A percentile compares a stretch with the other conserved stretches of the same genome.
These are phyloP conservation scores for Torymus tubicola DNA, from an alignment of 2,888 invertebrate species.

Conservation along the genomic window DNA sequence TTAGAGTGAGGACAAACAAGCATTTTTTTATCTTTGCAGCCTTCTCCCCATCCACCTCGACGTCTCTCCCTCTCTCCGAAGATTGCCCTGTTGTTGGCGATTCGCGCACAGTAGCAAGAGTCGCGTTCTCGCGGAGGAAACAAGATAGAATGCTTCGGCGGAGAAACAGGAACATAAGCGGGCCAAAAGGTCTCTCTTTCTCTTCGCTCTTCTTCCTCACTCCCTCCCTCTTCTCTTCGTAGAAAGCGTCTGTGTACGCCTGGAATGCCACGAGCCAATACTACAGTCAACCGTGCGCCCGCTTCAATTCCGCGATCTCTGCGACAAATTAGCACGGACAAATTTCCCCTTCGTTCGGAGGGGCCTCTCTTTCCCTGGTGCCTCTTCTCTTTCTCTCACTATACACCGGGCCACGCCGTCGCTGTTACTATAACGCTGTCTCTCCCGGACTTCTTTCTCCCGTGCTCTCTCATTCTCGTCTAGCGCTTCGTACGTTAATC, in stretches of 20 bases:
- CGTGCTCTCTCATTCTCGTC: slow-evolving; percentile 45
- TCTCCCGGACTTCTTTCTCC: not conserved
- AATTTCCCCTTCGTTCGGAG: slow-evolving; percentile 66
- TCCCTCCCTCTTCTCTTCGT: slow-evolving; percentile 50
- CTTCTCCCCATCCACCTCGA: not conserved
- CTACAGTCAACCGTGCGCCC: slow-evolving; percentile 60
- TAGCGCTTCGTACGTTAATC: slow-evolving; percentile 46
- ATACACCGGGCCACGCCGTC: too few relatives aligned
- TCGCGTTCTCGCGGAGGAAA: slow-evolving; percentile 59
- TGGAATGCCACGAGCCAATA: slow-evolving; percentile 64
- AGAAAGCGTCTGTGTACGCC: slow-evolving; percentile 61
- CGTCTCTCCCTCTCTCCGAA: slow-evolving; percentile 51
- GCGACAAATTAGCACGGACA: slow-evolving; percentile 72
- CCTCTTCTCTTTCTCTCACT: not conserved
- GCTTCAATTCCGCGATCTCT: slow-evolving; percentile 70
- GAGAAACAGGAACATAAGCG: slow-evolving; percentile 24
- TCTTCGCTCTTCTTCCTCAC: not conserved
- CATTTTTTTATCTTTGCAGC: slow-evolving; percentile 23
- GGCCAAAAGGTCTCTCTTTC: slow-evolving; percentile 18
- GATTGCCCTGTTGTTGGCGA: slow-evolving; percentile 61
- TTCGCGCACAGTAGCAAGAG: slow-evolving; percentile 60
- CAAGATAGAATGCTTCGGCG: slow-evolving; percentile 62
- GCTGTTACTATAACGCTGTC: too few relatives aligned
- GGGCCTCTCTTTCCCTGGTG: not conserved
- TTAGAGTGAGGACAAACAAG: slow-evolving; percentile 39